These are phyloP conservation scores for Epistrophe grossulariae DNA, from an alignment of 2,888 invertebrate genomes.

Conservation along the genomic window DNA sequence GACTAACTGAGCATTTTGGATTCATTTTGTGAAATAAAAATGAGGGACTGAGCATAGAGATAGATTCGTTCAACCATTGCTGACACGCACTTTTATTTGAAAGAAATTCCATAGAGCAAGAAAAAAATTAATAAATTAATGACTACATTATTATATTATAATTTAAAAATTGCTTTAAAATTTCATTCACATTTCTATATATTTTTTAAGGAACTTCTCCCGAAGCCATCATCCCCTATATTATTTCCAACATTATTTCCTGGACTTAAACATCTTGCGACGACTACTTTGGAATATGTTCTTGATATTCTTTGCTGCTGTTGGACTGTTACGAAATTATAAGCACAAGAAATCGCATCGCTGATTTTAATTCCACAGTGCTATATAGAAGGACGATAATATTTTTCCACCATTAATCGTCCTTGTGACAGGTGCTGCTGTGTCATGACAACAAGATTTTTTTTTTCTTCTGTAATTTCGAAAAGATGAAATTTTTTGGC, in stretches of 20 bases:
- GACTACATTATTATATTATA: too few species aligned
- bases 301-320: neutral
- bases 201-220: neutral
- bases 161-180: neutral
- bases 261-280: neutral
- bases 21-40: too few species aligned
- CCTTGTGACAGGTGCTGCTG: conserved; percentile 56
- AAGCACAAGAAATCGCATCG: conserved; percentile 12
- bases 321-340: neutral
- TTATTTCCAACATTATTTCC: neutral
- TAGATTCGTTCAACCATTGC: too few species aligned
- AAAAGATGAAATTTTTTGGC: conserved; percentile 11
- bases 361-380: conserved; percentile 2
- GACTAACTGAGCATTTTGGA: too few species aligned
- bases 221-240: neutral
- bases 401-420: conserved; percentile 13
- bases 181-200: neutral
- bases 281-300: neutral
- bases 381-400: neutral
- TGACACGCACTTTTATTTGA: too few species aligned
- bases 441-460: conserved; percentile 13
- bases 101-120: too few species aligned
- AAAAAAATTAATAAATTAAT: too few species aligned
- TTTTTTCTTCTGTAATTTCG: neutral
- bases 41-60: too few species aligned